Base-by-base conservation (phyloP, 2,113 vertebrate species). In the Urocolius indicus region DNA sequence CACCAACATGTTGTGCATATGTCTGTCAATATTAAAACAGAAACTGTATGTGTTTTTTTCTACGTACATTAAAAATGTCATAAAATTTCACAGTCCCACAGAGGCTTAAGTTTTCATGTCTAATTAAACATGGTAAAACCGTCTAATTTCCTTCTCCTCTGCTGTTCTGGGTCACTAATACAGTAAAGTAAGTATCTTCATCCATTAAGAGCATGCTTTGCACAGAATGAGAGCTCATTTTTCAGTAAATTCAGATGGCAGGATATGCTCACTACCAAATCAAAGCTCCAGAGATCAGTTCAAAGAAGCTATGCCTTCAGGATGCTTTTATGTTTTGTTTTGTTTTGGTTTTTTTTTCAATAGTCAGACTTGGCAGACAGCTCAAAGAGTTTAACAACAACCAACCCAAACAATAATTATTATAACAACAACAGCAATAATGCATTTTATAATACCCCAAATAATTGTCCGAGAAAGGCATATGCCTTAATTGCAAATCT, bases 301-400 rank as follows among this genome's bases (percentile, higher is more conserved):
- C 45, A 94, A 93, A 93, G 81, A 72, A 91, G 45, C 49, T 63
- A 30, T 0, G 19, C 10, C 29, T 91, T 75, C 36, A 82, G 24
- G 16, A 74, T 77, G 38, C 27, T 76, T 80, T 73, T 66, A 8
- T 38, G 38, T 41, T 41, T 41, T 43, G 69, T 36, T 26, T 30
- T 86, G 15, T 78, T 71, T 80, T 55, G n/a, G n/a, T 34, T 12
- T 10, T 20, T 0, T 0, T 19, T 4, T 30, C 24, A 52, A 8
- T 30, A 86, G 22, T 32, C 22, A 95, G 52, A 59, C 81, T 68
- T 66, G 67, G 36, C 43, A 94, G 65, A 84, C 21, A 92, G 87
- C 94, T 91, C 89, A 95, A 96, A 84, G 67, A 63, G 24, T 92
- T 76, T 84, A 78, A 71, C 16, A 91, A 69, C 32, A 63, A 52